phyloP scores from a whole-genome alignment of 2,797 vertebrate species.

The Mionectes olivaceus region DNA sequence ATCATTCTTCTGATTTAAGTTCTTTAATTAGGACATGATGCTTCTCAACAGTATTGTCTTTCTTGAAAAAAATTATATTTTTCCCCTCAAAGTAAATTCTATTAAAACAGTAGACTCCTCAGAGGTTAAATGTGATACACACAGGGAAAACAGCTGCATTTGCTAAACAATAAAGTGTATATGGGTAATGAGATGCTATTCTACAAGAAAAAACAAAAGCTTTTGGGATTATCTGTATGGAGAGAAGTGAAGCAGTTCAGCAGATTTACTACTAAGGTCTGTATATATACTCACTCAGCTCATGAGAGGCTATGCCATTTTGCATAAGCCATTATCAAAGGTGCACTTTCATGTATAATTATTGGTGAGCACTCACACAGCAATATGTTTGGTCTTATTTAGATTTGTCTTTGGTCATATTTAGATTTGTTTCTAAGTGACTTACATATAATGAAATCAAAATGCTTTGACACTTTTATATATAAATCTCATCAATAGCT shows the following conservation, averaged over 20 bases:
- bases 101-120: neutral
- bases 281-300: neutral
- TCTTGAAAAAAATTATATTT: neutral
- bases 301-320: neutral
- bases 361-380: neutral
- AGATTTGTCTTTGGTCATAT: neutral
- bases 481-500: constrained; percentile 16
- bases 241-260: neutral
- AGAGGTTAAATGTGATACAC: neutral
- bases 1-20: neutral
- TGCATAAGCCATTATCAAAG: neutral
- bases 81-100: neutral
- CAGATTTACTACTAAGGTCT: constrained; percentile 13
- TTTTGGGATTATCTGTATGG: neutral
- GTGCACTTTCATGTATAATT: neutral
- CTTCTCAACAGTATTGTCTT: neutral
- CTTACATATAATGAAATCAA: neutral
- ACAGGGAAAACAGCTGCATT: neutral
- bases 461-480: neutral
- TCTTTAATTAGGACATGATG: neutral
- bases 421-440: constrained; percentile 5
- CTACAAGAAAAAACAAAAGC: neutral
- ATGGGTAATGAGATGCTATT: neutral
- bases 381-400: neutral
- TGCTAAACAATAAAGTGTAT: neutral